Percentiles rank a stretch among this genome's conserved stretches.
Conservation (phyloP, 2,888 invertebrate species). For the Auanema freiburgensis region DNA sequence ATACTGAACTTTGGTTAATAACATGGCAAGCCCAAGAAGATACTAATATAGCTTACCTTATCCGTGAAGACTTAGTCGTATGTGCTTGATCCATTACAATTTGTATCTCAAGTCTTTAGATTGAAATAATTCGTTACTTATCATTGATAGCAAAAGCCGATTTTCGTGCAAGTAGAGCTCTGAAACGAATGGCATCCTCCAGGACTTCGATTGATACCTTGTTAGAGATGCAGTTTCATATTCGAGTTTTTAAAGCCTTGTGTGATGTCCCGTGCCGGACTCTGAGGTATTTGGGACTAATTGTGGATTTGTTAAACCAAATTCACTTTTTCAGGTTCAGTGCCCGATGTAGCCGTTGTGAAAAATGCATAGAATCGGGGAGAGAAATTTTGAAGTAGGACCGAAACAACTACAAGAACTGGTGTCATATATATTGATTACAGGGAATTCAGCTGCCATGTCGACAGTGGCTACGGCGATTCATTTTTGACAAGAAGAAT, state of each 20-base stretch:
- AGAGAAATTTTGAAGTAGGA: constrained; percentile 35
- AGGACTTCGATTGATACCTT: constrained; percentile 35
- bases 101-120: constrained; percentile 1
- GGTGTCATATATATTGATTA: background rate
- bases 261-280: constrained; percentile 47
- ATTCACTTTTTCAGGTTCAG: background rate
- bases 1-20: constrained; percentile 42
- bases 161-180: constrained; percentile 30
- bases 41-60: constrained; percentile 38
- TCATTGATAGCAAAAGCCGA: constrained; percentile 25
- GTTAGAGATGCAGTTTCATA: constrained; percentile 52
- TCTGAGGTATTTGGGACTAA: constrained; percentile 23
- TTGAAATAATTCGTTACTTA: constrained; percentile 31
- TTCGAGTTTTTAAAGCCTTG: constrained; percentile 41
- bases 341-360: constrained; percentile 44
- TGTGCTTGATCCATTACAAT: background rate
- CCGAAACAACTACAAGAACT: background rate
- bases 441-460: constrained; percentile 40
- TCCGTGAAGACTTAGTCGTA: constrained; percentile 42
- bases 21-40: constrained; percentile 44
- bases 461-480: constrained; percentile 55
- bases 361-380: constrained; percentile 47
- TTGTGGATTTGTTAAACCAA: background rate
- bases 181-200: constrained; percentile 33
- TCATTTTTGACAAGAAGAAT: constrained; percentile 36